Evolutionary conservation across 2,888 invertebrate species (phyloP).

Genomic region (Agrotis segetum): DNA sequence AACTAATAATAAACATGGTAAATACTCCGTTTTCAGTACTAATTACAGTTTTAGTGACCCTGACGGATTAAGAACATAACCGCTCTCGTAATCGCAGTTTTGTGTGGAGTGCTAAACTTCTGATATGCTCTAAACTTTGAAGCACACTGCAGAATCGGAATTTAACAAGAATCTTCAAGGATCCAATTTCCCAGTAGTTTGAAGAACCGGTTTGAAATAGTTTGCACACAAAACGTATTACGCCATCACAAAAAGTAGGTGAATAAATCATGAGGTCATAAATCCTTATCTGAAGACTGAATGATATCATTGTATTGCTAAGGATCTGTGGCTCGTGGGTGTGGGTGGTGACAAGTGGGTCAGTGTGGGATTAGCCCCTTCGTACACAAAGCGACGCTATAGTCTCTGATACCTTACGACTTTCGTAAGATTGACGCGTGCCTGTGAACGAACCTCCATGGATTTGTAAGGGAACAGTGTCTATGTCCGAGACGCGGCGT

Average conservation of each 20-base stretch:
- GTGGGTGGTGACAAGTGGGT: slow-evolving; percentile 31
- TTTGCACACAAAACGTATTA: slow-evolving; percentile 12
- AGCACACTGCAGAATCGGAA: slow-evolving; percentile 16
- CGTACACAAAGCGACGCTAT: too few relatives aligned
- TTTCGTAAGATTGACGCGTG: too few relatives aligned
- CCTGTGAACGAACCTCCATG: too few relatives aligned
- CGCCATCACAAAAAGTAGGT: slow-evolving; percentile 13
- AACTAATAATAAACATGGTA: too few relatives aligned
- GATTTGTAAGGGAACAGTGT: too few relatives aligned
- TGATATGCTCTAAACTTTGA: slow-evolving; percentile 32
- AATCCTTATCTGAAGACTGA: slow-evolving; percentile 46
- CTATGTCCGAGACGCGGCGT: too few relatives aligned
- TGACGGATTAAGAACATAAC: too few relatives aligned
- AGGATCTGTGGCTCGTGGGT: slow-evolving; percentile 40
- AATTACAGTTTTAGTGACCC: too few relatives aligned
- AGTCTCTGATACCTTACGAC: too few relatives aligned
- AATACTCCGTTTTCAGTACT: too few relatives aligned
- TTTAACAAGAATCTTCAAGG: slow-evolving; percentile 35
- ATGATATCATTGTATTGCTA: slow-evolving; percentile 63
- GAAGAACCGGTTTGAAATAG: slow-evolving; percentile 17
- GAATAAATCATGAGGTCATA: slow-evolving; percentile 34
- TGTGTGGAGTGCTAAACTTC: slow-evolving; percentile 28
- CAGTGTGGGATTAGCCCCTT: slow-evolving; percentile 32
- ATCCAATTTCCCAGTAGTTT: slow-evolving; percentile 3
- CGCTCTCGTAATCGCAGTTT: slow-evolving; percentile 4